Conservation (phyloP, 53 echinoderm and acorn worm genomes). For the Actinopyga echinites region DNA sequence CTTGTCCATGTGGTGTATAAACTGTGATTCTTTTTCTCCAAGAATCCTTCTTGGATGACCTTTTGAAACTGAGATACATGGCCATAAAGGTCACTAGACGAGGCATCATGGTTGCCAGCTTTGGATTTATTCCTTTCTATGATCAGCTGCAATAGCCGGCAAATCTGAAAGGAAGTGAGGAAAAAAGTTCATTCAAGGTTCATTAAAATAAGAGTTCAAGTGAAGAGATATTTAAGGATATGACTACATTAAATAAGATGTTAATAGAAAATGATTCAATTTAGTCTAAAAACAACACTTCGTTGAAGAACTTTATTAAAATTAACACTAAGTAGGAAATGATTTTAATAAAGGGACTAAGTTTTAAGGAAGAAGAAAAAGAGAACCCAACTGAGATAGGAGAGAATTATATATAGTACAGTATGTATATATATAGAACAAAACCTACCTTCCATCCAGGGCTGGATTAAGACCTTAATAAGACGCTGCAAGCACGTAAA, state of each 20-base stretch:
- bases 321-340: too few relatives aligned
- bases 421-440: neutral
- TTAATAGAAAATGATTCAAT: too few relatives aligned
- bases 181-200: too few relatives aligned
- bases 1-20: constrained; percentile 93
- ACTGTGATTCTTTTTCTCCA: constrained; percentile 99
- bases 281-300: too few relatives aligned
- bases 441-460: neutral
- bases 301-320: too few relatives aligned
- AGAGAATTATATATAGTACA: too few relatives aligned
- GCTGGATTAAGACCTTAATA: too few relatives aligned
- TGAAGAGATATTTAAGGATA: too few relatives aligned
- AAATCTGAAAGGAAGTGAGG: constrained; percentile 61
- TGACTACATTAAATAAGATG: too few relatives aligned
- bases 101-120: constrained; percentile 69
- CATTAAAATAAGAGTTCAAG: too few relatives aligned
- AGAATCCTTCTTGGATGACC: constrained; percentile 94
- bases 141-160: constrained; percentile 86
- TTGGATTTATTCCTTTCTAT: constrained; percentile 92
- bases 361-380: neutral
- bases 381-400: too few relatives aligned
- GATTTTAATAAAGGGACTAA: neutral
- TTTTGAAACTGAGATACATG: constrained; percentile 81
- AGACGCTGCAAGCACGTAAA: too few relatives aligned
- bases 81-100: constrained; percentile 75